These are phyloP conservation scores for Sebastes umbrosus DNA, from an alignment of 2,797 vertebrate species.

Conservation along the genomic window DNA sequence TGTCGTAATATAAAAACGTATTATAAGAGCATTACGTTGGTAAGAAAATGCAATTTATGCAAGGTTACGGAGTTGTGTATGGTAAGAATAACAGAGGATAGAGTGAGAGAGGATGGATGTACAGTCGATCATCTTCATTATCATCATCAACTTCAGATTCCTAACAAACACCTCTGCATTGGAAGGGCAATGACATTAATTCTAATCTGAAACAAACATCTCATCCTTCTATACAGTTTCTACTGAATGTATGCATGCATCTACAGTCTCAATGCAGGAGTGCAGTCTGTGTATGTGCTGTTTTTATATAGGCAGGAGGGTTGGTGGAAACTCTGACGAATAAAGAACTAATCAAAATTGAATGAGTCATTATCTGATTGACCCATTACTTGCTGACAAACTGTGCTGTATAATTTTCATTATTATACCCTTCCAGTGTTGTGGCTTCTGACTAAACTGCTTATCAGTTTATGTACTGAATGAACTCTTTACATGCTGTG, in stretches of 20 bases:
- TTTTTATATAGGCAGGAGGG: background rate
- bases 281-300: background rate
- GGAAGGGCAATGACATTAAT: background rate
- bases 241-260: background rate
- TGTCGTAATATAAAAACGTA: background rate
- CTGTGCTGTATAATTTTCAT: conserved; percentile 1
- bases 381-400: background rate
- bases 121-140: too few relatives aligned
- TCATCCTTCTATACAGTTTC: background rate
- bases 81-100: background rate
- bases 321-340: background rate
- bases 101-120: too few relatives aligned
- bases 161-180: too few relatives aligned
- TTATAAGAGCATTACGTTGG: background rate
- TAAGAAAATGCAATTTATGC: background rate
- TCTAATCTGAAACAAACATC: background rate
- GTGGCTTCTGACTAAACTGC: background rate
- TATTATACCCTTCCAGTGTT: background rate
- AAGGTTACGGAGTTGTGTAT: background rate
- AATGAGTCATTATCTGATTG: background rate
- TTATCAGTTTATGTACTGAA: conserved; percentile 15
- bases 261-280: background rate
- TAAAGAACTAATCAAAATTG: background rate
- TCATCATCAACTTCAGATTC: too few relatives aligned
- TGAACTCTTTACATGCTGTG: background rate